A percentile compares a stretch with the other conserved stretches of the same genome.
phyloP scores from a whole-genome alignment of 1,140 invertebrate species.

The Argopecten irradians region DNA sequence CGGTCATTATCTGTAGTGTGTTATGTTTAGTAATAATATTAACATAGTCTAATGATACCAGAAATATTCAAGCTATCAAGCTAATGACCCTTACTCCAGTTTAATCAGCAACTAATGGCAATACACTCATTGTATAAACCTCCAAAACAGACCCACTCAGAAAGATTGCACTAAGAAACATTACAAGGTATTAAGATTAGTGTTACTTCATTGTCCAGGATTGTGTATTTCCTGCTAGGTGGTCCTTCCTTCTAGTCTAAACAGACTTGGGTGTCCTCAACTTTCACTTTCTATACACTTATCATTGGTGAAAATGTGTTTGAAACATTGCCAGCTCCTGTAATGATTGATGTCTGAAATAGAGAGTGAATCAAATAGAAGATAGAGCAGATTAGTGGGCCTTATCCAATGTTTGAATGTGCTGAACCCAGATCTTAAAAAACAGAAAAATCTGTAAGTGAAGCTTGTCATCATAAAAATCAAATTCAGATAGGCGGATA shows the following conservation, averaged over 20 bases:
- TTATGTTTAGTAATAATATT: too few species aligned
- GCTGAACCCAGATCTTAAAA: not conserved
- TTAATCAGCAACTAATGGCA: not conserved
- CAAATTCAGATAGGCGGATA: not conserved
- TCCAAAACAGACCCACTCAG: not conserved
- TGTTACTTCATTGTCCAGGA: not conserved
- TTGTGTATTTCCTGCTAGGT: not conserved
- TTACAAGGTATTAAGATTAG: not conserved
- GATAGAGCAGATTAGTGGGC: slow-evolving; percentile 12
- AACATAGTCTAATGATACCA: not conserved
- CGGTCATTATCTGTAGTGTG: not conserved
- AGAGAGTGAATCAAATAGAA: not conserved
- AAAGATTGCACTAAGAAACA: not conserved
- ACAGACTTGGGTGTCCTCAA: slow-evolving; percentile 20
- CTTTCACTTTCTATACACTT: not conserved
- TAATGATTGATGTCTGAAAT: not conserved
- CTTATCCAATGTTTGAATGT: not conserved
- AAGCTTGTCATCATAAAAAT: slow-evolving; percentile 12
- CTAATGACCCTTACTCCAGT: not conserved
- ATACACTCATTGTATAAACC: not conserved
- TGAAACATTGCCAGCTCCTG: not conserved
- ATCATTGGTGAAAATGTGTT: not conserved
- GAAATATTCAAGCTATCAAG: not conserved
- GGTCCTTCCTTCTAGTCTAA: not conserved
- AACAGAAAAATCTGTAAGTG: not conserved